Evolutionary conservation across 2,797 vertebrate species (phyloP).

Genomic region (Sebastes ruberrimus): DNA sequence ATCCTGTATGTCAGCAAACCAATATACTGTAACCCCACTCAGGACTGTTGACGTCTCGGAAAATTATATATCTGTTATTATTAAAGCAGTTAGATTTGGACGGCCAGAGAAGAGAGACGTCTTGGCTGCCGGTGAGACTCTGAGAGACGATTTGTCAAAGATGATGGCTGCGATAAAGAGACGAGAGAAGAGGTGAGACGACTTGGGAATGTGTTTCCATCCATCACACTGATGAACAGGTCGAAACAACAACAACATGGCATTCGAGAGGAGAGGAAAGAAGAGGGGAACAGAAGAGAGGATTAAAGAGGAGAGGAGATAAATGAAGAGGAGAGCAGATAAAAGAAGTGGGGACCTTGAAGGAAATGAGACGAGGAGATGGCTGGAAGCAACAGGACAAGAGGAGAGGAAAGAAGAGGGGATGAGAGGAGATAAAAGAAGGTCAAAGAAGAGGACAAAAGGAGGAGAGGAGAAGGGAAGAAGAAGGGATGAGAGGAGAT

Average conservation of each 20-base stretch:
- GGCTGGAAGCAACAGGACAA: too few relatives aligned
- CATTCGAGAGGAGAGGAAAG: conserved; percentile 33
- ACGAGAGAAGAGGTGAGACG: conserved; percentile 12
- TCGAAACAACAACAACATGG: conserved; percentile 51
- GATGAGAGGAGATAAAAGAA: neutral
- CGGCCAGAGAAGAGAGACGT: neutral
- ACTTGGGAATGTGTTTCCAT: conserved; percentile 41
- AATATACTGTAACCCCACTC: neutral
- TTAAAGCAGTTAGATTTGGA: neutral
- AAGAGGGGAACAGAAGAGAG: neutral
- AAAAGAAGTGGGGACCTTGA: too few relatives aligned
- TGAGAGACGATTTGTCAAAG: neutral
- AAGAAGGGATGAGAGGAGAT: neutral
- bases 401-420: neutral
- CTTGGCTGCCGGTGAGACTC: conserved; percentile 2
- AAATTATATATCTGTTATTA: neutral
- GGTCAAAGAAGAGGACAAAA: too few relatives aligned
- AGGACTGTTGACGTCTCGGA: neutral
- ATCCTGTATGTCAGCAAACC: neutral
- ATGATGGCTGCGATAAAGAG: conserved; percentile 22
- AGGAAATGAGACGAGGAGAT: neutral
- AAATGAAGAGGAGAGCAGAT: neutral
- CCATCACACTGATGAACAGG: conserved; percentile 54
- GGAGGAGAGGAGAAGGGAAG: too few relatives aligned
- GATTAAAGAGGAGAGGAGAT: neutral